Conservation (phyloP, 2,113 vertebrate species). For the Pachyramphus minor region DNA sequence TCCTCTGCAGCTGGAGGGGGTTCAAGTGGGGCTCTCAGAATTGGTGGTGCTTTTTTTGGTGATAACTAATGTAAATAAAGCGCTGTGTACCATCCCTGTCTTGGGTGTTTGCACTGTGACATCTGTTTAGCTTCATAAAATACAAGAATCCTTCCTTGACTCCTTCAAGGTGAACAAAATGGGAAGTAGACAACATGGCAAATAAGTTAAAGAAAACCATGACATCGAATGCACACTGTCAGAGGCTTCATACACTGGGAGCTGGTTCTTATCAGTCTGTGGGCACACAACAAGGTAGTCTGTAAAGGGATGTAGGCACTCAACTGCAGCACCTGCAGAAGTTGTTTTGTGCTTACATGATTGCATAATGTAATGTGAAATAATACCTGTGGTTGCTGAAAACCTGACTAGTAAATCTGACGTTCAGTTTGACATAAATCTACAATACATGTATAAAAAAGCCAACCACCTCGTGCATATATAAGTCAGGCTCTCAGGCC, state of each 20-base stretch:
- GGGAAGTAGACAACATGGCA: background rate
- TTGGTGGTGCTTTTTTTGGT: rapidly evolving
- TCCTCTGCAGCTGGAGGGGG: background rate
- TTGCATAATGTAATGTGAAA: background rate
- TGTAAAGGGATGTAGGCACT: background rate
- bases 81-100: background rate
- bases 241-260: background rate
- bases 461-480: background rate
- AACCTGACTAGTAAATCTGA: background rate
- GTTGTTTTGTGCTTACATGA: background rate
- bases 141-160: background rate
- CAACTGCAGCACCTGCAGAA: background rate
- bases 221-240: background rate
- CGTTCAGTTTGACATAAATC: background rate
- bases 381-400: background rate
- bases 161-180: background rate
- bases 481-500: background rate
- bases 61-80: conserved; percentile 1
- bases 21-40: background rate
- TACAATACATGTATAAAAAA: background rate
- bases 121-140: conserved; percentile 13
- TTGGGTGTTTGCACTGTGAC: background rate
- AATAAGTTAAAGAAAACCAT: background rate
- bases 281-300: background rate
- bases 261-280: background rate